These are phyloP conservation scores for Leptopilina syphax DNA, from an alignment of 2,888 invertebrate genomes.

Conservation along the genomic window DNA sequence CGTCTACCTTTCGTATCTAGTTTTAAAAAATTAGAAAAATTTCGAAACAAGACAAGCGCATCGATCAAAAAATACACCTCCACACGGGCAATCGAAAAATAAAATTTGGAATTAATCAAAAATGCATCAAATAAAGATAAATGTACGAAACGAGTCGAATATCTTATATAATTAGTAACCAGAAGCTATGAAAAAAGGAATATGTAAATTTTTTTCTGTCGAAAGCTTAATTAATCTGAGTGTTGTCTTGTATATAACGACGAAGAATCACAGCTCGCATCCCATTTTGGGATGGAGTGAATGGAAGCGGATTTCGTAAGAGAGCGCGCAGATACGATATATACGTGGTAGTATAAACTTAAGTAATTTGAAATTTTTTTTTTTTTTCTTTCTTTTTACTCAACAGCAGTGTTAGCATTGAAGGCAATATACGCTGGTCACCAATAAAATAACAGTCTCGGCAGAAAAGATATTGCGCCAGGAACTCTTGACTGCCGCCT, in stretches of 20 bases:
- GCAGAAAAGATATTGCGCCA: conserved; percentile 42
- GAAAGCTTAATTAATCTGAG: conserved; percentile 19
- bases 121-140: background rate
- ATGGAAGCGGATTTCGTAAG: conserved; percentile 31
- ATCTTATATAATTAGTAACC: conserved; percentile 28
- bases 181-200: conserved; percentile 26
- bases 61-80: too few species aligned
- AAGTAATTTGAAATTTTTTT: conserved; percentile 21
- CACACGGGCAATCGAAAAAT: background rate
- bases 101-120: background rate
- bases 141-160: background rate
- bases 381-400: too few species aligned
- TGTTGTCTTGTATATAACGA: background rate
- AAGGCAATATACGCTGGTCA: conserved; percentile 24
- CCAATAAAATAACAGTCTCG: conserved; percentile 22
- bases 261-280: background rate
- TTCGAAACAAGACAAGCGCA: too few species aligned
- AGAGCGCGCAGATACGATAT: background rate
- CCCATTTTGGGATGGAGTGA: conserved; percentile 29
- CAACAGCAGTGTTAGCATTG: conserved; percentile 1
- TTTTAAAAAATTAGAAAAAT: too few species aligned
- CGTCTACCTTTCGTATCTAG: too few species aligned
- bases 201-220: conserved; percentile 8
- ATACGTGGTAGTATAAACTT: conserved; percentile 19
- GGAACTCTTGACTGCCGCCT: conserved; percentile 65